Percentiles rank a stretch among this genome's conserved stretches.
Evolutionary conservation across 2,888 invertebrate species (phyloP).

Genomic region (Erebia palarica): DNA sequence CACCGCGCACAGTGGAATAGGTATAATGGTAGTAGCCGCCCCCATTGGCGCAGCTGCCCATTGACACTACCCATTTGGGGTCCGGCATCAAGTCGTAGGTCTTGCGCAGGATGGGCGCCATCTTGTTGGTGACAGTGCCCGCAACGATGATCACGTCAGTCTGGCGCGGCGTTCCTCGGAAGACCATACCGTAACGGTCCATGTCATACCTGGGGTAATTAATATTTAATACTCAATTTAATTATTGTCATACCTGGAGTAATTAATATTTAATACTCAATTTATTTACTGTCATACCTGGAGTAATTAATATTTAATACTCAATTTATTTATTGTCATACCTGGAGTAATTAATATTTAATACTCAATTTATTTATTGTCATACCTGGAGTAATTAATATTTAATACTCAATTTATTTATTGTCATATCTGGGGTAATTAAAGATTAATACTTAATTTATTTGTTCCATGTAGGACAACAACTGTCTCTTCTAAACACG

Average conservation of each 20-base stretch:
- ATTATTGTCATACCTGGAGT: constrained; percentile 91
- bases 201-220: constrained; percentile 89
- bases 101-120: constrained; percentile 98
- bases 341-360: constrained; percentile 45
- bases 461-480: neutral
- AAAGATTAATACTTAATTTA: neutral
- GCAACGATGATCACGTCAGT: constrained; percentile 99
- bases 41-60: constrained; percentile 99
- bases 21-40: constrained; percentile 99
- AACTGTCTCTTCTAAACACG: too few relatives aligned
- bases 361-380: constrained; percentile 82
- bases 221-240: neutral
- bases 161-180: constrained; percentile 97
- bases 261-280: neutral
- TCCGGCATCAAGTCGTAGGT: constrained; percentile 99
- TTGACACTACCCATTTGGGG: constrained; percentile 98
- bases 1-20: constrained; percentile 92
- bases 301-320: neutral
- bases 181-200: constrained; percentile 98
- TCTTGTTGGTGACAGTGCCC: constrained; percentile 99
- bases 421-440: constrained; percentile 88
- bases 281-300: constrained; percentile 95
- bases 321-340: constrained; percentile 93
- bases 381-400: constrained; percentile 83
- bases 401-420: neutral